Evolutionary conservation across 2,888 invertebrate species (phyloP), one percentile per base, ranked within the genome.

Genomic region (Sympetrum striolatum): DNA sequence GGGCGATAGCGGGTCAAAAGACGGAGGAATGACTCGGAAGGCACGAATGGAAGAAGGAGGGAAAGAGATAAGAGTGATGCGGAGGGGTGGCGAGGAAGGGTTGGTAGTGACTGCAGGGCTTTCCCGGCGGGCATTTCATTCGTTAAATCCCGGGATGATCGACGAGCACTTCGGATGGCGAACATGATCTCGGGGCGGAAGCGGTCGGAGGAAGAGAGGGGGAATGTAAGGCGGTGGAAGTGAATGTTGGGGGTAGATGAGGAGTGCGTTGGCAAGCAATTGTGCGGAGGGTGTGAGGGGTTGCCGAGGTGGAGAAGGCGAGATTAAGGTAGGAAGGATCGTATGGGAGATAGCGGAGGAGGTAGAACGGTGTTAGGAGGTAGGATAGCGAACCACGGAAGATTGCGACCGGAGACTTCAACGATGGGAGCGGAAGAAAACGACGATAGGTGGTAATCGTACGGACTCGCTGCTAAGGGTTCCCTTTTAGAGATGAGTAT

Each of bases 181-280:
- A 82, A 82, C 82, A 82, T 82, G 82, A 82, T 82, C 82, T 48
- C 31, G 58, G 82, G 82, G 82, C 82, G 82, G 82, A 82, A 58
- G 58, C 81, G 81, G 81, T 82, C 15, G 53, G 81, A 53, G 53
- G 12, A 48, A 81, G 25, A 53, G 53, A 31, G 10, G 25, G 81
- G 8, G 81, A 82, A 53, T 82, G 53, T 53, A 25, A 15, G 48
- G 81, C 48, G 81, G 14, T 31, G 18, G 15, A 31, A 53, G 81
- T 44, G 22, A 48, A 53, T 44, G 81, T 82, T 44, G 53, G 81
- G 81, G 53, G 81, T 31, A 48, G 81, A 53, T 15, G 25, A 14
- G 25, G 80, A 80, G 80, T 82, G 81, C 81, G 81, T 82, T 82
- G 53, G 81, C 81, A 44, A 82, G 81, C 81, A 82, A 82, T 82